Base-by-base conservation (phyloP, 2,888 invertebrate species). In the Lochmaea crataegi region DNA sequence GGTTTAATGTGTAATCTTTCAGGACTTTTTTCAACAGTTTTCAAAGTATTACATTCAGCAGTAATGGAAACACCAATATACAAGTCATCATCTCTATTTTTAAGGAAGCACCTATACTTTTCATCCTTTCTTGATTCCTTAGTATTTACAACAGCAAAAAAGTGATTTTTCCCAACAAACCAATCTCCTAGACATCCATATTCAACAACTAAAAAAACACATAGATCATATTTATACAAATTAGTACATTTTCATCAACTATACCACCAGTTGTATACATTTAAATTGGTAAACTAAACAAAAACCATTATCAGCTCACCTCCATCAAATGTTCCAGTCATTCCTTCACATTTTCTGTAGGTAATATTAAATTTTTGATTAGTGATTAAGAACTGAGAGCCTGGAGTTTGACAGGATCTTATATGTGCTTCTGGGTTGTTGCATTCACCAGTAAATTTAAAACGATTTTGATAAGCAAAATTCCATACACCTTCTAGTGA, bases 331-430 rank as follows among this genome's bases (percentile, higher is more conserved):
- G 96, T 96, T 67, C 94, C 95, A 16, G 94, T 92, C 95, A 96
- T 96, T 75, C 95, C 96, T 70, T 91, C 89, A 84, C 98, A 98
- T 81, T 93, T 93, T 78, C 94, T 94, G 85, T 97, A 98, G 0
- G 96, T 96, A 78, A 98, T 96, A 82, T 96, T 95, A 84, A 98
- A 98, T 86, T 98, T 97, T 85, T 98, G 97, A 88, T 98, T 98
- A 66, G 97, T 96, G 78, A 98, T 97, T 76, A 97, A 90, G 87
- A 97, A 98, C 85, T 97, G 96, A 12, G 97, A 96, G 73, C 98
- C 98, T 3, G 98, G 96, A 22, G 95, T 95, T 88, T 98, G 98
- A 85, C 98, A 98, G 0, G 98, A 97, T 81, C 92, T 92, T 77
- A 98, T 96, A 83, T 94, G 93, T 4, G 96, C 96, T 86, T 95